Evolutionary conservation across 2,888 invertebrate genomes (phyloP), one percentile per base, ranked within the genome.

Genomic region (Xestia ashworthii): DNA sequence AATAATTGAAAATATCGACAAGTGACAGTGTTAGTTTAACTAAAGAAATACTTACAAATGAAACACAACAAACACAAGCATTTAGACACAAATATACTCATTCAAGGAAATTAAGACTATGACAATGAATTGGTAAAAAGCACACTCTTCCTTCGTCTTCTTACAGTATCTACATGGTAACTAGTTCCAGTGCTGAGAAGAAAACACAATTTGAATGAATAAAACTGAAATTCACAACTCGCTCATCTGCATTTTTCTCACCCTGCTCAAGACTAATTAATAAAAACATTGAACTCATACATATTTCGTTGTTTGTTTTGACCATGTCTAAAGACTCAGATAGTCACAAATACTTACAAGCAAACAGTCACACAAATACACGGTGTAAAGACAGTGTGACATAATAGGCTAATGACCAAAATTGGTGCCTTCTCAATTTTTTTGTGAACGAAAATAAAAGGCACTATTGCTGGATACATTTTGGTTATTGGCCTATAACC

Each of bases 131-230:
- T 72, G 38, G 50, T 79, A 68, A 80, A 79, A 68, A 68, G 9
- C 68, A 80, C 58, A 70, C 41, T 9, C 46, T 67, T 38, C 58
- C 81, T 81, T 69, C 81, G 14, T 76, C 70, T 71, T 68, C 77
- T 74, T 76, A 71, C 72, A 73, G 78, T 69, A 73, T 73, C 65
- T 46, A 38, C 65, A 82, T 32, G 25, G 50, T 77, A 66, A 55
- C 53, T 68, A 68, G 78, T 64, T 81, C 65, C 70, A n/a, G 66
- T 41, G 75, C 76, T 22, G 66, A 70, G 69, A 80, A 80, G 76
- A 81, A 71, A 67, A 48, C 41, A 16, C 9, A 32, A 44, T 65
- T 44, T 62, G 11, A 38, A 60, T 60, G 22, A 80, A 81, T 81
- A 81, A 76, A 81, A 80, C 9, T 5, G 0, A 50, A 48, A 68